phyloP scores from a whole-genome alignment of 1,140 invertebrate genomes.

The Sycophaga agraensis region DNA sequence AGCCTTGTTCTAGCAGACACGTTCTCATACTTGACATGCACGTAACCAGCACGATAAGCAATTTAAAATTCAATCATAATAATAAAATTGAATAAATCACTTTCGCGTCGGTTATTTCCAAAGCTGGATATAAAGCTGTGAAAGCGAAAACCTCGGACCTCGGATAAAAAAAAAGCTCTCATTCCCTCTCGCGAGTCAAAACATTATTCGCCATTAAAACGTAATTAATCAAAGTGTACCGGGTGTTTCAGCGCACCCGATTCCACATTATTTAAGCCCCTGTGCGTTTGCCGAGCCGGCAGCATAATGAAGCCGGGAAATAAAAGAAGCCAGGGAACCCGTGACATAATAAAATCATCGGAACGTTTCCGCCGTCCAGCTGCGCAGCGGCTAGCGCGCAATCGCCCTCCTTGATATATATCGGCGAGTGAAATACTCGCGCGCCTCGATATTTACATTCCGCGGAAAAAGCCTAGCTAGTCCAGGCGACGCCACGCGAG shows the following conservation, averaged over 20 bases:
- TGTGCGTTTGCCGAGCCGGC: not conserved
- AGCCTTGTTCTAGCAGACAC: not conserved
- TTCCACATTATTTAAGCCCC: conserved; percentile 13
- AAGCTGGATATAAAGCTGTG: conserved; percentile 24
- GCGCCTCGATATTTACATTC: no score
- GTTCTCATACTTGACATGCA: conserved; percentile 20
- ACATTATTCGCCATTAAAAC: no score
- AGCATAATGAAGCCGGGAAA: not conserved
- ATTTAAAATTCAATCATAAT: conserved; percentile 25
- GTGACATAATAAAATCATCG: no score
- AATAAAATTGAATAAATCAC: conserved; percentile 30
- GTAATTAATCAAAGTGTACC: no score
- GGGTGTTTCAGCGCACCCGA: not conserved
- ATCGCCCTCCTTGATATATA: no score
- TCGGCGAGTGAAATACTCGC: no score
- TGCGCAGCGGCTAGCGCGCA: no score
- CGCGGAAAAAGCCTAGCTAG: no score
- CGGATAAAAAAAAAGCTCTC: no score
- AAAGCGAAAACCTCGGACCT: not conserved
- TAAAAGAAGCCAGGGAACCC: not conserved
- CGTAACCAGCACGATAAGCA: conserved; percentile 1
- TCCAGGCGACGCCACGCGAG: not conserved
- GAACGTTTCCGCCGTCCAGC: no score
- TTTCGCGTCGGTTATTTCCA: conserved; percentile 31
- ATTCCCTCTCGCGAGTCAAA: no score